A percentile compares a stretch with the other conserved stretches of the same genome.
Conservation (phyloP, 2,797 vertebrate genomes). For the Micromesistius poutassou region DNA sequence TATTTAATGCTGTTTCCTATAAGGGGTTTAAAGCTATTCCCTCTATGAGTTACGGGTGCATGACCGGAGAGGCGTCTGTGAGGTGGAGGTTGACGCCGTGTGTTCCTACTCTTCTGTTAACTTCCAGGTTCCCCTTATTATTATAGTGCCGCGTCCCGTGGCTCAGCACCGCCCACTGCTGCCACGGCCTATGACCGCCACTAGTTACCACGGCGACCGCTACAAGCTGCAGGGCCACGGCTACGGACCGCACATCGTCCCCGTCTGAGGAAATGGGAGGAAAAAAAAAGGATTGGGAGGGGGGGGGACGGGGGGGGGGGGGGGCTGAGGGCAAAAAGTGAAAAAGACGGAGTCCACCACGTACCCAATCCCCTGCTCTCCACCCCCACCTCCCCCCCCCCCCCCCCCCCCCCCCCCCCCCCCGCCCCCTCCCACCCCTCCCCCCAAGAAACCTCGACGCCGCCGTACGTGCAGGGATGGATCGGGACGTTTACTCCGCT, state of each 20-base stretch:
- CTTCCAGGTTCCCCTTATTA: slow-evolving; percentile 99
- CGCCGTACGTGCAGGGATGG: too few relatives aligned
- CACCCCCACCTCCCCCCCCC: neutral
- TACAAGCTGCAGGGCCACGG: slow-evolving; percentile 96
- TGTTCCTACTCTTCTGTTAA: slow-evolving; percentile 99
- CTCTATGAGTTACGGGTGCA: neutral
- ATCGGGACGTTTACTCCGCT: too few relatives aligned
- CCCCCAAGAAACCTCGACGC: too few relatives aligned
- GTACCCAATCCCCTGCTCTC: neutral
- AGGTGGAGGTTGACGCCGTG: slow-evolving; percentile 73
- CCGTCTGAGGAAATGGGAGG: slow-evolving; percentile 84
- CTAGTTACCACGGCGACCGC: slow-evolving; percentile 99
- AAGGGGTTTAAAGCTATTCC: neutral
- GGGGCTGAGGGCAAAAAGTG: slow-evolving; percentile 27
- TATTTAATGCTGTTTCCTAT: too few relatives aligned
- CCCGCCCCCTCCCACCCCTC: too few relatives aligned
- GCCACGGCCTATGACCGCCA: slow-evolving; percentile 99
- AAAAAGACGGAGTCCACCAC: slow-evolving; percentile 6
- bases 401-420: neutral
- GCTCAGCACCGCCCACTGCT: slow-evolving; percentile 99
- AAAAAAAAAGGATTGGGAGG: slow-evolving; percentile 59
- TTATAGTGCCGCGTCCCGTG: slow-evolving; percentile 99
- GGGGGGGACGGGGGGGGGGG: slow-evolving; percentile 62
- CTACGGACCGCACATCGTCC: slow-evolving; percentile 95
- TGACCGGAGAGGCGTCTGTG: neutral